Percentiles rank a stretch among this genome's conserved stretches.
phyloP scores from a whole-genome alignment of 2,113 vertebrate species.

The Pedionomus torquatus region DNA sequence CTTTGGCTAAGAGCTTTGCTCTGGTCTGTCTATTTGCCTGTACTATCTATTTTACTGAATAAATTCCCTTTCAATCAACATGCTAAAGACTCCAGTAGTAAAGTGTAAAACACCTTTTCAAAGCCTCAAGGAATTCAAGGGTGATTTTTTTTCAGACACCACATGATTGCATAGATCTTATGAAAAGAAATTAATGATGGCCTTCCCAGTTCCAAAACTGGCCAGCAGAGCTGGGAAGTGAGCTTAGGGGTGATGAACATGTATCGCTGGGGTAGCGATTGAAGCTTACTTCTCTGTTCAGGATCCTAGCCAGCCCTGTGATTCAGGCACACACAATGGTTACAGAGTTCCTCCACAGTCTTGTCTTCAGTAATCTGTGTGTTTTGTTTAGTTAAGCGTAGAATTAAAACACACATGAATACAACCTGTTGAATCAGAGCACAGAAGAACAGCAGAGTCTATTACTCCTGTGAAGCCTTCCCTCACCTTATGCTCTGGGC shows the following conservation, averaged over 20 bases:
- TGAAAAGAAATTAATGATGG: neutral
- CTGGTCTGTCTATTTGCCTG: neutral
- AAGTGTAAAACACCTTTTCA: neutral
- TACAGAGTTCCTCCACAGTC: neutral
- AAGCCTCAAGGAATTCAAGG: neutral
- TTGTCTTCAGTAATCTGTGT: neutral
- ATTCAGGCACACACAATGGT: neutral
- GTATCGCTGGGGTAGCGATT: fast-evolving
- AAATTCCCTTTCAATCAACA: neutral
- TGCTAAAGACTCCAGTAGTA: neutral
- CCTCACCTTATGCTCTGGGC: neutral
- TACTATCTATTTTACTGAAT: neutral
- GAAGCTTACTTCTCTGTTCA: neutral
- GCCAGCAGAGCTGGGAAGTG: neutral
- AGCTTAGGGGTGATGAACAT: neutral
- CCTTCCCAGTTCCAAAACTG: neutral
- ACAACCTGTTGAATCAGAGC: neutral
- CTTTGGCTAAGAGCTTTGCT: neutral
- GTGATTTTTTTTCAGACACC: neutral
- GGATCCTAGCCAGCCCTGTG: neutral
- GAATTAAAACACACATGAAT: neutral
- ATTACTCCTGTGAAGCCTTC: neutral
- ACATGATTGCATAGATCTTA: neutral
- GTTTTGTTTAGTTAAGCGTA: neutral
- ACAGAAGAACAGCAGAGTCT: neutral